A percentile compares a stretch with the other conserved stretches of the same genome.
Conservation (phyloP, 1,140 invertebrate genomes). For the Megathymus violae region DNA sequence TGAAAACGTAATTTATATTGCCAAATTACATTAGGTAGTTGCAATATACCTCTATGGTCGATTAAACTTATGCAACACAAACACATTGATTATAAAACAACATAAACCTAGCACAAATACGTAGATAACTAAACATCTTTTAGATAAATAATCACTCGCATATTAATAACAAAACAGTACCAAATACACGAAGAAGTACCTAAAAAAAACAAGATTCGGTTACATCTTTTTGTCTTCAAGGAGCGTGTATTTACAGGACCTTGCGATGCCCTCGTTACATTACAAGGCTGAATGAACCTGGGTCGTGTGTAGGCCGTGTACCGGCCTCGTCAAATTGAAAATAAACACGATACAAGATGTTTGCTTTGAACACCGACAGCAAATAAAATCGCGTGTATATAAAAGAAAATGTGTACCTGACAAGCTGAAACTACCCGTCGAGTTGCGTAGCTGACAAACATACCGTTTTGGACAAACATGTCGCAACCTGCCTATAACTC, state of each 20-base stretch:
- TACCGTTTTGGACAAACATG: too few relatives aligned
- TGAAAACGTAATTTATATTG: too few relatives aligned
- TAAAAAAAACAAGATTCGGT: neutral
- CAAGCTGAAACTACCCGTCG: neutral
- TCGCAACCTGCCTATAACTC: too few relatives aligned
- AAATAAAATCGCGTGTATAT: neutral
- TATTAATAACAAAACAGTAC: neutral
- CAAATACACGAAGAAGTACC: neutral
- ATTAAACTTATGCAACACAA: too few relatives aligned
- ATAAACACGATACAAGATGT: slow-evolving; percentile 14
- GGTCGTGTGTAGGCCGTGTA: slow-evolving; percentile 3
- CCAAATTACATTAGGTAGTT: too few relatives aligned
- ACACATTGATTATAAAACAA: too few relatives aligned
- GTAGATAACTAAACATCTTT: too few relatives aligned
- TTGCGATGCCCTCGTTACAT: slow-evolving; percentile 13
- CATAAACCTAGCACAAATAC: too few relatives aligned
- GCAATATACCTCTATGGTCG: too few relatives aligned
- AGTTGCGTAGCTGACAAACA: neutral
- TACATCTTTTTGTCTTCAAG: neutral
- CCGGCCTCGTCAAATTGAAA: slow-evolving; percentile 6
- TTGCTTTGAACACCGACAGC: neutral
- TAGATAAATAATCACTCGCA: too few relatives aligned
- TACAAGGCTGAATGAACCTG: slow-evolving; percentile 8
- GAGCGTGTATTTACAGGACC: neutral
- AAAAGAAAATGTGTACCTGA: neutral